Percentiles rank a stretch among this genome's conserved stretches.
phyloP scores from a whole-genome alignment of 2,888 invertebrate genomes.

The Cheilosia variabilis region DNA sequence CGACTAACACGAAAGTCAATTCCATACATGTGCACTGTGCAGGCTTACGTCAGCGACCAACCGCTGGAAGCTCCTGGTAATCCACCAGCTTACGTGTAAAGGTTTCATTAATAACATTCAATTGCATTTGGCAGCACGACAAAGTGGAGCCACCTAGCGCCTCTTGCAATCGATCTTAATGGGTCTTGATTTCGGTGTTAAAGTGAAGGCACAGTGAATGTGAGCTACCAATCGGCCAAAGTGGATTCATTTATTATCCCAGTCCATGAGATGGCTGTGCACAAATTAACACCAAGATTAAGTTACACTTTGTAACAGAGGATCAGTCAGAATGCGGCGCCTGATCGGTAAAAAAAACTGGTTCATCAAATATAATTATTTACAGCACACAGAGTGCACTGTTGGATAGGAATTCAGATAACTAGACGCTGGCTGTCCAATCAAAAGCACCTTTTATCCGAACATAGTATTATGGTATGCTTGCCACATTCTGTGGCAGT shows the following conservation, averaged over 20 bases:
- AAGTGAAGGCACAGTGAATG: constrained; percentile 56
- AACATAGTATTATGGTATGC: not conserved
- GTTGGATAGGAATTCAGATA: constrained; percentile 43
- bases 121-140: constrained; percentile 24
- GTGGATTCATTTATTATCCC: constrained; percentile 54
- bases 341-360: constrained; percentile 43
- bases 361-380: constrained; percentile 54
- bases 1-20: not conserved
- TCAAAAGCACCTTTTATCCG: constrained; percentile 56
- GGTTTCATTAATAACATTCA: constrained; percentile 57
- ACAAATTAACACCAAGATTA: constrained; percentile 46
- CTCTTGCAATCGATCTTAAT: constrained; percentile 41
- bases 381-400: constrained; percentile 16
- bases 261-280: constrained; percentile 19
- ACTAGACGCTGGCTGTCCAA: constrained; percentile 41
- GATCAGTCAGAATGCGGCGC: constrained; percentile 13
- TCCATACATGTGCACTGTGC: not conserved
- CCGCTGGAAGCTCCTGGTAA: not conserved
- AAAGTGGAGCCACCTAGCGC: constrained; percentile 24
- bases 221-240: constrained; percentile 36
- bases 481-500: constrained; percentile 35
- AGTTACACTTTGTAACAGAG: constrained; percentile 35
- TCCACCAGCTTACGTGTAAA: constrained; percentile 49
- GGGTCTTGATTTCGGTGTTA: constrained; percentile 33
- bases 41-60: not conserved